Conservation (phyloP, 2,888 invertebrate species). For the Rhaphigaster nebulosa region DNA sequence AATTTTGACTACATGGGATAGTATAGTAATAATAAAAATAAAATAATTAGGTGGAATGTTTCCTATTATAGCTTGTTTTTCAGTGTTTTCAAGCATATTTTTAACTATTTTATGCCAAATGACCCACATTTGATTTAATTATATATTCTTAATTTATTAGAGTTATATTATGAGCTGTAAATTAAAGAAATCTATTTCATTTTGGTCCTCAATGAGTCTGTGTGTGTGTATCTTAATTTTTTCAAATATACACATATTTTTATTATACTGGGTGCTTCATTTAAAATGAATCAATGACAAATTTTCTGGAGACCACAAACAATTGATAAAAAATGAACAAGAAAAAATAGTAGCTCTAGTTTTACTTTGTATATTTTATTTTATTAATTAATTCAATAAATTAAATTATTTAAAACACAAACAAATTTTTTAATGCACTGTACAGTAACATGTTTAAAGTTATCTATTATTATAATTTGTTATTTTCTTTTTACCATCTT, state of each 20-base stretch:
- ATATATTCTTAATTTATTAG: background rate
- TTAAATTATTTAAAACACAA: background rate
- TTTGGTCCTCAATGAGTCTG: background rate
- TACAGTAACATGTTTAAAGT: too few species aligned
- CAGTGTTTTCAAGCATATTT: background rate
- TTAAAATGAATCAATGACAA: background rate
- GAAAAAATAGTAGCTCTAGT: background rate
- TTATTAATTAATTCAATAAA: background rate
- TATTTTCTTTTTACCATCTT: background rate
- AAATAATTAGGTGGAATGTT: constrained; percentile 31
- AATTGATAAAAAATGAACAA: background rate
- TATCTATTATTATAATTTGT: background rate
- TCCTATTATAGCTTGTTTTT: background rate
- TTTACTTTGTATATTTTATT: background rate
- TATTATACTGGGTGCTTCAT: background rate
- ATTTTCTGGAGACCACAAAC: background rate
- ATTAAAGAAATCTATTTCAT: background rate
- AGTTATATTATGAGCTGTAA: background rate
- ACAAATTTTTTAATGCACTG: background rate
- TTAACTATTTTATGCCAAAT: background rate
- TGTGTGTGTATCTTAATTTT: background rate
- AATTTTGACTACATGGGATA: background rate
- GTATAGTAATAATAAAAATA: background rate
- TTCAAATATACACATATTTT: background rate
- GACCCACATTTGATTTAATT: background rate